These are phyloP conservation scores for Lordiphosa fenestrarum DNA, from an alignment of 2,888 invertebrate species.

Conservation along the genomic window DNA sequence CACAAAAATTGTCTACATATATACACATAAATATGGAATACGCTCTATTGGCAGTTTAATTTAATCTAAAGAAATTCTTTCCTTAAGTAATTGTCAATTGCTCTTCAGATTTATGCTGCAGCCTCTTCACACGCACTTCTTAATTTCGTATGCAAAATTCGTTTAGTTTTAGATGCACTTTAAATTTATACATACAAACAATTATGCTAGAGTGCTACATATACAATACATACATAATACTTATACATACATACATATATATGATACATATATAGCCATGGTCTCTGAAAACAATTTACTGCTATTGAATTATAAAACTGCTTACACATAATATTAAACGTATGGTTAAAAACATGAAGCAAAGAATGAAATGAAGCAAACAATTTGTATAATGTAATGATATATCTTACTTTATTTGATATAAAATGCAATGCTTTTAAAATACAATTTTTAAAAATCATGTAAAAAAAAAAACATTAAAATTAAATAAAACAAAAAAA, in stretches of 20 bases:
- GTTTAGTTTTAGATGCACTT: slow-evolving; percentile 28
- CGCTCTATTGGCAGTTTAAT: slow-evolving; percentile 20
- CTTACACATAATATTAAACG: slow-evolving; percentile 69
- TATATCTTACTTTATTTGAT: slow-evolving; percentile 67
- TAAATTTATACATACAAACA: slow-evolving; percentile 16
- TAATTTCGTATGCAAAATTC: slow-evolving; percentile 16
- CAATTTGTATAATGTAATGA: slow-evolving; percentile 69
- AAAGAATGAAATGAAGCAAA: slow-evolving; percentile 38
- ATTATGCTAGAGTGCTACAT: slow-evolving; percentile 21
- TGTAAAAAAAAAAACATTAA: slow-evolving; percentile 68
- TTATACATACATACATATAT: slow-evolving; percentile 44
- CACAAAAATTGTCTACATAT: slow-evolving; percentile 22
- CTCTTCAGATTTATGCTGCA: slow-evolving; percentile 54
- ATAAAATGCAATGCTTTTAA: slow-evolving; percentile 75
- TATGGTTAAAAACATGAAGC: slow-evolving; percentile 60
- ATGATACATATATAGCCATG: slow-evolving; percentile 69
- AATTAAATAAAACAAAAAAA: slow-evolving; percentile 70
- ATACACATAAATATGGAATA: slow-evolving; percentile 3
- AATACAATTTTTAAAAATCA: slow-evolving; percentile 75
- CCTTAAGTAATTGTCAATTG: slow-evolving; percentile 57
- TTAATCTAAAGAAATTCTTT: slow-evolving; percentile 41
- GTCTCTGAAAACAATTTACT: slow-evolving; percentile 71
- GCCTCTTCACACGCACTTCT: slow-evolving; percentile 34
- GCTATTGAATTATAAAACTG: slow-evolving; percentile 73
- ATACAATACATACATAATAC: slow-evolving; percentile 30